A percentile compares a stretch with the other conserved stretches of the same genome.
phyloP scores from a whole-genome alignment of 2,113 vertebrate species.

The Podarcis cretensis region DNA sequence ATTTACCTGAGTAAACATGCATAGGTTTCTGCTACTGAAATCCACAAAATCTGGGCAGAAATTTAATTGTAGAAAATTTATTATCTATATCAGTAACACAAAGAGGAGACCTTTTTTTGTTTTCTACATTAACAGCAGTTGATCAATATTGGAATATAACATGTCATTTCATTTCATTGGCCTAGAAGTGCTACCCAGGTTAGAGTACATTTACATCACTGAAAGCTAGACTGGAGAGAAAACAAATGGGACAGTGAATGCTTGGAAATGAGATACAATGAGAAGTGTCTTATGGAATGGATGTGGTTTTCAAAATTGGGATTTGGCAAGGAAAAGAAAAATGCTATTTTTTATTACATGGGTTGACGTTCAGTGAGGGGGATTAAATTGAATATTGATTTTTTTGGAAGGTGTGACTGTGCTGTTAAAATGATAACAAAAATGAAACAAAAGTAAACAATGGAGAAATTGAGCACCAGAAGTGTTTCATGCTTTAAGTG shows the following conservation, averaged over 20 bases:
- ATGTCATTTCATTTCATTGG: constrained; percentile 13
- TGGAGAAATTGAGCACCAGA: constrained; percentile 41
- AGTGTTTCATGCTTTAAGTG: background rate
- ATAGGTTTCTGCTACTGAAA: background rate
- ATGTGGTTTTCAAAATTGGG: constrained; percentile 35
- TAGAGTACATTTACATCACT: background rate
- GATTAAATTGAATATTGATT: constrained; percentile 73
- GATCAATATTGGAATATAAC: constrained; percentile 8
- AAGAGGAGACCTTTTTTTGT: background rate
- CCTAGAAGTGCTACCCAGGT: background rate
- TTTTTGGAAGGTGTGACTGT: constrained; percentile 59
- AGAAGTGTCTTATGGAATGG: constrained; percentile 31
- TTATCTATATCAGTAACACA: background rate
- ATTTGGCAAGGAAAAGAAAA: constrained; percentile 48
- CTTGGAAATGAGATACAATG: background rate
- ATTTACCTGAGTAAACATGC: too few relatives aligned
- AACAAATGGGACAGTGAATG: constrained; percentile 5
- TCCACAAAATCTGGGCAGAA: background rate
- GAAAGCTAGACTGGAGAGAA: background rate
- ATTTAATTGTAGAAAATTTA: background rate
- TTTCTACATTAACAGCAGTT: background rate
- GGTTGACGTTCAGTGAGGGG: constrained; percentile 52
- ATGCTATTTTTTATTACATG: constrained; percentile 54
- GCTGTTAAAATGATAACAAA: constrained; percentile 52
- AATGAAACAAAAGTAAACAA: constrained; percentile 31